Evolutionary conservation across 2,113 vertebrate species (phyloP).

Genomic region (Solenodon paradoxus): DNA sequence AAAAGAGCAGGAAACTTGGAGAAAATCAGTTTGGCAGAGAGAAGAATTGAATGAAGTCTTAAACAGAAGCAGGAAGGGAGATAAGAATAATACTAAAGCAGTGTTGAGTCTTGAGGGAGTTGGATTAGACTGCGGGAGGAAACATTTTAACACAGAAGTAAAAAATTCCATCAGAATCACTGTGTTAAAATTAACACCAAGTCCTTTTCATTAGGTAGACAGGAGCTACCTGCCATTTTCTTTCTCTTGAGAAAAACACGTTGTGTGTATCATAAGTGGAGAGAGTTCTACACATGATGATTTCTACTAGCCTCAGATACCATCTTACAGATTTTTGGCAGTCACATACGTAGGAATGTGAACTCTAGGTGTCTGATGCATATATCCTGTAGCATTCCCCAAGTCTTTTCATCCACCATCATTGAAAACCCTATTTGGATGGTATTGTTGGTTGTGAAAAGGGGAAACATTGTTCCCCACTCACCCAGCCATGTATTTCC

Average conservation of each 20-base stretch:
- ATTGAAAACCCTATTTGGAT: neutral
- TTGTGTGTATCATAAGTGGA: neutral
- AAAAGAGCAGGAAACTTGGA: neutral
- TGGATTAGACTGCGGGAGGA: slow-evolving; percentile 69
- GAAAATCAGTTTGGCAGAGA: neutral
- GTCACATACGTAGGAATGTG: neutral
- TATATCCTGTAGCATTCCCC: neutral
- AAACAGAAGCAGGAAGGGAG: neutral
- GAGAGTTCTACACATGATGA: neutral
- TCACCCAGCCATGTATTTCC: neutral
- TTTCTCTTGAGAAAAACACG: neutral
- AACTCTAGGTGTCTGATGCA: no score
- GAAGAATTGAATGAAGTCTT: neutral
- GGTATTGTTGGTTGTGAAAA: neutral
- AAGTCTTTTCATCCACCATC: neutral
- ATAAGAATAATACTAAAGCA: neutral
- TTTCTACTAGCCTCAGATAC: neutral
- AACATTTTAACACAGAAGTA: neutral
- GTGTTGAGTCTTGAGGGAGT: neutral
- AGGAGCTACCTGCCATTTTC: neutral
- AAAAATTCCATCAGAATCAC: neutral
- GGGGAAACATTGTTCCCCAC: neutral
- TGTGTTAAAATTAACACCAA: neutral
- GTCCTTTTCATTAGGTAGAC: neutral
- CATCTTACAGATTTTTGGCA: neutral